Conservation (phyloP, 2,797 vertebrate genomes). For the Nasua narica region DNA sequence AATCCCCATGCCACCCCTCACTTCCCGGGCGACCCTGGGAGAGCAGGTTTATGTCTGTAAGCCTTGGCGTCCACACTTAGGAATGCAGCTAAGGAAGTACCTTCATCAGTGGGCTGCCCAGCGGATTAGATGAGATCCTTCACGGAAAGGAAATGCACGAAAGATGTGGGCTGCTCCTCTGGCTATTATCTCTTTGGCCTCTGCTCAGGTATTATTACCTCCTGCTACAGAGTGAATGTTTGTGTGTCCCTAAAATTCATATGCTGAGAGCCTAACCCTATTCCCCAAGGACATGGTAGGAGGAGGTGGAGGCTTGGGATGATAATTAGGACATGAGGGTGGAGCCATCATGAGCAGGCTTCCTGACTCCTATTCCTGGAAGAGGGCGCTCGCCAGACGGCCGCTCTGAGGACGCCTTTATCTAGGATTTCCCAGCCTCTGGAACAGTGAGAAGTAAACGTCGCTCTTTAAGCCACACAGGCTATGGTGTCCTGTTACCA, state of each 20-base stretch:
- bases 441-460: background rate
- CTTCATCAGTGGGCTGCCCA: background rate
- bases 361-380: background rate
- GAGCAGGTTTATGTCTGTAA: background rate
- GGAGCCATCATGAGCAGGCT: background rate
- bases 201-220: background rate
- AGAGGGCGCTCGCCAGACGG: rapidly evolving
- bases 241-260: background rate
- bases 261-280: background rate
- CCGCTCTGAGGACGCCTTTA: background rate
- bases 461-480: background rate
- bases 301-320: background rate
- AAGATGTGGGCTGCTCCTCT: background rate
- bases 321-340: background rate
- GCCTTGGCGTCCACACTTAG: background rate
- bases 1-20: background rate
- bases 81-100: background rate
- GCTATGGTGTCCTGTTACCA: background rate
- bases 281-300: background rate
- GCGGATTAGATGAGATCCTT: background rate
- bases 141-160: background rate
- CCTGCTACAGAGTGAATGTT: background rate
- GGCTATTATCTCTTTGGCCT: background rate
- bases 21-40: background rate
- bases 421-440: background rate